phyloP scores from a whole-genome alignment of 1,140 invertebrate species.

The Zaprionus vittiger region DNA sequence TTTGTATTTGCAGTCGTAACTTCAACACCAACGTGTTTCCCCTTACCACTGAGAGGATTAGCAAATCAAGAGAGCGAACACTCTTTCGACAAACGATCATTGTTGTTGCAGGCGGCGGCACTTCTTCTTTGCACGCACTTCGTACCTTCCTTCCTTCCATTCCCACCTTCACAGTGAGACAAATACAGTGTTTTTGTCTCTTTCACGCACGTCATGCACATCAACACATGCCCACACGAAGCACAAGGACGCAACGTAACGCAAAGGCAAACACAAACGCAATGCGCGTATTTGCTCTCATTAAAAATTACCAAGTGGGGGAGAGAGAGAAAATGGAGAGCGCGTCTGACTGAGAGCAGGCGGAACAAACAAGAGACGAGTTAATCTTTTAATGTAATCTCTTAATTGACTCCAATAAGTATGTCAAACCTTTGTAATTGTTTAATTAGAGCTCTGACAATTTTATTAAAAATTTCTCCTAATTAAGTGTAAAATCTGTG shows the following conservation, averaged over 20 bases:
- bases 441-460: background rate
- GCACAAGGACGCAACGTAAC: constrained; percentile 1
- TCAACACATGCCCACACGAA: background rate
- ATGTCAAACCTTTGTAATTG: constrained; percentile 6
- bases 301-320: constrained; percentile 2
- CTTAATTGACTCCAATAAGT: constrained; percentile 11
- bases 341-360: background rate
- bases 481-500: background rate
- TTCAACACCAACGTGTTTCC: background rate
- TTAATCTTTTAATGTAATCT: constrained; percentile 9
- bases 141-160: background rate
- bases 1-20: background rate
- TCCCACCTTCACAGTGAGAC: background rate
- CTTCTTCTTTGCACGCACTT: background rate
- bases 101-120: constrained; percentile 3
- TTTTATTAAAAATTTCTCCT: background rate
- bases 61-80: constrained; percentile 2
- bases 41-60: background rate
- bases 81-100: constrained; percentile 6
- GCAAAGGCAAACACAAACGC: constrained; percentile 4
- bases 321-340: too few relatives aligned
- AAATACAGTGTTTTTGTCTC: background rate
- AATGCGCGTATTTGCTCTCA: constrained; percentile 3
- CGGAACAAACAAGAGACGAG: constrained; percentile 2
- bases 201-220: background rate